A percentile compares a stretch with the other conserved stretches of the same genome.
These are phyloP conservation scores for Ascaphus truei DNA, from an alignment of 2,113 vertebrate species.

Conservation along the genomic window DNA sequence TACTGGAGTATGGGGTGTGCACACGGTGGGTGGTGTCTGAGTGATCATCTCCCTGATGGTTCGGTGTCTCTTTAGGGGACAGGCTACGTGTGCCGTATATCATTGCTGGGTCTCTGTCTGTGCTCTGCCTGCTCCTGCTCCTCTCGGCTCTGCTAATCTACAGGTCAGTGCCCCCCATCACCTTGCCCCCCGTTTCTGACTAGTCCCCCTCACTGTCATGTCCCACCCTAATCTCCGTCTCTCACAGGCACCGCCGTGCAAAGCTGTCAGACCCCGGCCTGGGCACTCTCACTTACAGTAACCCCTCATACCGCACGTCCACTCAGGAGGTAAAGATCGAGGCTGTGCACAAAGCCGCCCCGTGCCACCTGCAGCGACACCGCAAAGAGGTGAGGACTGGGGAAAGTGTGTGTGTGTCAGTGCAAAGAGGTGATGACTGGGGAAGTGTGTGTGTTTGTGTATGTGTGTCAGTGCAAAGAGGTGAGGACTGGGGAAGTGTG, in stretches of 20 bases:
- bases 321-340: constrained; percentile 98
- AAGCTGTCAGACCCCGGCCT: constrained; percentile 89
- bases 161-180: constrained; percentile 64
- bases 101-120: constrained; percentile 84
- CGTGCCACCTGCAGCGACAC: constrained; percentile 93
- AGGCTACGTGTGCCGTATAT: constrained; percentile 89
- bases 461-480: no score
- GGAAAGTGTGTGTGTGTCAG: no score
- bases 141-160: constrained; percentile 87
- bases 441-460: no score
- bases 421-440: no score
- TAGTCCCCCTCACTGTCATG: not conserved
- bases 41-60: not conserved
- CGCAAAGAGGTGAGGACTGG: constrained; percentile 85
- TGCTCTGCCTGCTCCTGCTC: constrained; percentile 84
- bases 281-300: constrained; percentile 95
- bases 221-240: no score
- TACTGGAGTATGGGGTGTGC: no score
- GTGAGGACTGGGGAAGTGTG: no score
- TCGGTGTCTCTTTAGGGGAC: constrained; percentile 72
- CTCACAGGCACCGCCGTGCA: constrained; percentile 84
- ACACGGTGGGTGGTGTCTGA: not conserved
- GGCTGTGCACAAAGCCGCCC: constrained; percentile 81
- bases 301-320: constrained; percentile 93
- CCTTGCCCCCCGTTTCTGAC: constrained; percentile 17